Evolutionary conservation across 2,113 vertebrate genomes (phyloP).

Genomic region (Delphinapterus leucas): DNA sequence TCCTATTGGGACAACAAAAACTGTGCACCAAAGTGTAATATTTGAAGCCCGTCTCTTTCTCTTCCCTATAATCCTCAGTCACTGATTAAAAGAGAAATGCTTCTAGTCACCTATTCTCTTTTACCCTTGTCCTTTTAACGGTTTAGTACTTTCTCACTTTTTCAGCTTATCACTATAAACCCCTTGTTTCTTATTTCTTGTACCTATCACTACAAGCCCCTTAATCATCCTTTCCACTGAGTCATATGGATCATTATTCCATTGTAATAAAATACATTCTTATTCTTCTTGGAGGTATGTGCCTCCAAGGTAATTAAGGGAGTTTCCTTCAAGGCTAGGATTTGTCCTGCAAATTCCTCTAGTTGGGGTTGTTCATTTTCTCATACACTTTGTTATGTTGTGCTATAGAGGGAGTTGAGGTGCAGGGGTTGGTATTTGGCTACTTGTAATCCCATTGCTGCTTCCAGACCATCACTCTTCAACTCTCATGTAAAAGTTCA

Average conservation of each 20-base stretch:
- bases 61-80: not conserved
- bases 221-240: not conserved
- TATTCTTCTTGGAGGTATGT: not conserved
- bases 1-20: not conserved
- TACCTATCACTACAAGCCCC: not conserved
- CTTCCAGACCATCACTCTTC: not conserved
- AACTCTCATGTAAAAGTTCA: not conserved
- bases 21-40: not conserved
- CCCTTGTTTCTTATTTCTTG: not conserved
- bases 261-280: not conserved
- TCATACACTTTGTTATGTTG: not conserved
- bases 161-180: not conserved
- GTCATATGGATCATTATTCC: not conserved
- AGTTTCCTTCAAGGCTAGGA: not conserved
- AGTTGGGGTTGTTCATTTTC: not conserved
- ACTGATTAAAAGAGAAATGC: not conserved
- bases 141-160: not conserved
- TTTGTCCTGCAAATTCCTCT: not conserved
- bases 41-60: not conserved
- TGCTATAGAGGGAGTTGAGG: not conserved
- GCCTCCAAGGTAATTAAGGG: not conserved
- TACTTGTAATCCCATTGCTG: not conserved
- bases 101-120: not conserved
- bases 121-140: not conserved
- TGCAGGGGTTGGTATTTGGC: not conserved